A percentile compares a stretch with the other conserved stretches of the same genome.
phyloP scores from a whole-genome alignment of 1,140 invertebrate genomes.

The Ostrea edulis region DNA sequence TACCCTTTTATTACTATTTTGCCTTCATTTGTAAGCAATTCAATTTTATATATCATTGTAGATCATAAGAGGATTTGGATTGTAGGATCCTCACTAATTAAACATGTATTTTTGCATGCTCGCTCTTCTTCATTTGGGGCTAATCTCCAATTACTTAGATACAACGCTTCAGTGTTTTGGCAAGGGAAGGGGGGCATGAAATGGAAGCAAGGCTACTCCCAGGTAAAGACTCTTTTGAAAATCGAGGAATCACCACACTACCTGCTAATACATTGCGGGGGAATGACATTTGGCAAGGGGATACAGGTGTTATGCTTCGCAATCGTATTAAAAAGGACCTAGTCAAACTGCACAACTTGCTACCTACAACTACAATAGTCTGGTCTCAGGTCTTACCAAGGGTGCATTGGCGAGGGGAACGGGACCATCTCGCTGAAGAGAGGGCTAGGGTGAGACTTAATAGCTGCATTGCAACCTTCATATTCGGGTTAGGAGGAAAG shows the following conservation, averaged over 20 bases:
- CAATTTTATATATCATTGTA: not conserved
- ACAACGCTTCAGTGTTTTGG: not conserved
- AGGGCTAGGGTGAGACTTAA: too few species aligned
- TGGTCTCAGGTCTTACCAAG: not conserved
- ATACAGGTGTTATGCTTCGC: too few species aligned
- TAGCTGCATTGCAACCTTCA: too few species aligned
- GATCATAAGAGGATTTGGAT: constrained; percentile 30
- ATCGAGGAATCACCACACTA: not conserved
- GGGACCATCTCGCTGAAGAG: too few species aligned
- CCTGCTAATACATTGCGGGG: too few species aligned
- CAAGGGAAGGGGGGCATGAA: not conserved
- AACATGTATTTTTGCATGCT: constrained; percentile 33
- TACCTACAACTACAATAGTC: not conserved
- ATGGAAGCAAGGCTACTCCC: constrained; percentile 14
- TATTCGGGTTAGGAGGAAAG: too few species aligned
- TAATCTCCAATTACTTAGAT: not conserved
- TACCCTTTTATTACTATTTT: too few species aligned
- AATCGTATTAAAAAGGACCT: too few species aligned
- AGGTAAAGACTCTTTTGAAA: too few species aligned
- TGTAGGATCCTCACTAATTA: constrained; percentile 46
- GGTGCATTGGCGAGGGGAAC: too few species aligned
- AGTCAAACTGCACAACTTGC: not conserved
- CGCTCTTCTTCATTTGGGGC: not conserved
- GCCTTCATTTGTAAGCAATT: not conserved
- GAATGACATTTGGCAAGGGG: too few species aligned